Percentiles rank a stretch among this genome's conserved stretches.
phyloP scores from a whole-genome alignment of 2,113 vertebrate genomes.

The Eubucco bourcierii region DNA sequence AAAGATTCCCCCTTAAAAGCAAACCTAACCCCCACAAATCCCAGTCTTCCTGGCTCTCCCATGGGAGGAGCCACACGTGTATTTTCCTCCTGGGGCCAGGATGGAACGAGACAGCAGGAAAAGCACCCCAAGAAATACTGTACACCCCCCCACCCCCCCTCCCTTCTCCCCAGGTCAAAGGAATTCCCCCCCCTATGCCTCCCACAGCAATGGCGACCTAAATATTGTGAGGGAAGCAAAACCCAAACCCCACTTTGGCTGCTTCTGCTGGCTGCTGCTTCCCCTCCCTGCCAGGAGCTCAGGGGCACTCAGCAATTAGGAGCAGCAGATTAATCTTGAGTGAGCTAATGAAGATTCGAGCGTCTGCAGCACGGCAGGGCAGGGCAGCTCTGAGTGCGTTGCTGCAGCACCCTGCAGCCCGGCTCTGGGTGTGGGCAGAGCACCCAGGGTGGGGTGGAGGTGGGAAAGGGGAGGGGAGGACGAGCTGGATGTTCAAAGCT shows the following conservation, averaged over 20 bases:
- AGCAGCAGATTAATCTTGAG: conserved; percentile 25
- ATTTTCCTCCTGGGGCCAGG: background rate
- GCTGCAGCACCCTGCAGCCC: background rate
- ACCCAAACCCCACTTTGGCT: background rate
- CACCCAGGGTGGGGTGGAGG: background rate
- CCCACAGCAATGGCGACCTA: background rate
- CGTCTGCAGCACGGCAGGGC: background rate
- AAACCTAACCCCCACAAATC: background rate
- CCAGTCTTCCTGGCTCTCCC: background rate
- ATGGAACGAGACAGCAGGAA: background rate
- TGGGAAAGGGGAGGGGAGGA: background rate
- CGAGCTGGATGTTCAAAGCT: background rate
- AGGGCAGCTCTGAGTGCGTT: background rate
- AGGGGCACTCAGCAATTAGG: background rate
- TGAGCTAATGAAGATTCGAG: conserved; percentile 15
- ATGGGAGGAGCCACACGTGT: background rate
- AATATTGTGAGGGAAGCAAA: background rate
- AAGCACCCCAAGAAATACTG: background rate
- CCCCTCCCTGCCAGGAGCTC: conserved; percentile 10
- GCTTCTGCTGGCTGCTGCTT: background rate
- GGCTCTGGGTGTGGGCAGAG: background rate
- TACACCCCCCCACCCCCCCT: background rate
- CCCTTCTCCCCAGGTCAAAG: accelerated
- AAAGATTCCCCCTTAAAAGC: background rate
- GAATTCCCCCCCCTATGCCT: background rate